Evolutionary conservation across 2,888 invertebrate genomes (phyloP), one percentile per base, ranked within the genome.

Genomic region (Rotaria macrura): DNA sequence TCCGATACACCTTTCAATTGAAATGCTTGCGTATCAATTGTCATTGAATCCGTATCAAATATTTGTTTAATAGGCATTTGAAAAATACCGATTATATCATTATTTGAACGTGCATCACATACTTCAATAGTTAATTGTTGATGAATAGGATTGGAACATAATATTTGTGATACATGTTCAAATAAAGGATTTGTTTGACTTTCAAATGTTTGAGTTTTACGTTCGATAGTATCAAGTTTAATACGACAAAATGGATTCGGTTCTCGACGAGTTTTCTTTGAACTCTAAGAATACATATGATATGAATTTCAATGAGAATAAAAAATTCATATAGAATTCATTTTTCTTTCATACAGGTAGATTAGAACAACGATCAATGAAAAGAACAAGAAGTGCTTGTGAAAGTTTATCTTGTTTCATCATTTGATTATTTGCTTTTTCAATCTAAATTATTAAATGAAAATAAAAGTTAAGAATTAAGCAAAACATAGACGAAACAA

Each of bases 281-380:
- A 79, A 43, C 12, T n/a, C 79, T 79, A 43, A 43, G 43, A n/a
- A 14, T 7, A 43, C 1, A 7, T 20, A 79, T n/a, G 3, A 65
- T 29, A 65, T 29, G 17, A 65, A 29, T 29, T 57, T 57, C 23
- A 29, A n/a, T 12, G 43, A 25, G n/a, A n/a, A n/a, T n/a, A n/a
- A n/a, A 79, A 79, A 23, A 23, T 25, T 20, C n/a, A 57, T 29
- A 57, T 12, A 12, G 0, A 52, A 0, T 2, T 52, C 23, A 52
- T 23, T 12, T 6, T 10, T 55, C n/a, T 7, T 5, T 49, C 74
- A 25, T 79, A 79, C 79, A 79, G 79, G 79, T 12, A 79, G 25
- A 79, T 79, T 79, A n/a, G 40, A n/a, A 79, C 79, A 79, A n/a
- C 79, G 43, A 43, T 79, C 79, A 43, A 79, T 79, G 34, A n/a